A percentile compares a stretch with the other conserved stretches of the same genome.
Conservation (phyloP, 1,140 invertebrate genomes). For the Rhopalosiphum padi region DNA sequence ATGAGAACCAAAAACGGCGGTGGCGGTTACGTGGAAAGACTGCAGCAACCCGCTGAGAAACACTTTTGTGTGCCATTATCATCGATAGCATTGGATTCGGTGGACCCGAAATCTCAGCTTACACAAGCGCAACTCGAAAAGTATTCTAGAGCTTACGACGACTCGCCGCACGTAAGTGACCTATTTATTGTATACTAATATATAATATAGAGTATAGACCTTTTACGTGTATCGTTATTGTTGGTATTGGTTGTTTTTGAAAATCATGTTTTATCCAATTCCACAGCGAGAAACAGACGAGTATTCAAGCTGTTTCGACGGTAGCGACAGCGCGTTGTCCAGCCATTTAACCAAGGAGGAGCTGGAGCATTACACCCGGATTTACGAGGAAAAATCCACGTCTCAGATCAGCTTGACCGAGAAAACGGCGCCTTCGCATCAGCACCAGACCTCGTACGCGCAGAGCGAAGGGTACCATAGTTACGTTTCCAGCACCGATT, state of each 20-base stretch:
- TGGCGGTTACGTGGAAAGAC: constrained; percentile 68
- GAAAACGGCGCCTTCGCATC: constrained; percentile 66
- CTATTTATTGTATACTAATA: neutral
- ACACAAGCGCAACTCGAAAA: constrained; percentile 76
- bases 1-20: constrained; percentile 4
- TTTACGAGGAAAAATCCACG: constrained; percentile 65
- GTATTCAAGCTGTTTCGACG: constrained; percentile 64
- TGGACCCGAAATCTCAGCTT: constrained; percentile 66
- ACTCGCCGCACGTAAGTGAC: constrained; percentile 63
- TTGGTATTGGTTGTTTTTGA: too few relatives aligned
- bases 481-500: constrained; percentile 81
- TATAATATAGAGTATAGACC: neutral
- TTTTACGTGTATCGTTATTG: neutral
- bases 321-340: constrained; percentile 62
- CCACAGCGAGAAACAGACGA: constrained; percentile 60
- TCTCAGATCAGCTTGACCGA: constrained; percentile 50
- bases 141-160: constrained; percentile 72
- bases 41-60: constrained; percentile 70
- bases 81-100: constrained; percentile 66
- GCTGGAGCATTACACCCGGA: constrained; percentile 73
- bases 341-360: constrained; percentile 70
- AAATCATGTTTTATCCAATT: neutral
- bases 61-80: constrained; percentile 71
- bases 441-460: constrained; percentile 79
- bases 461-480: constrained; percentile 84